Percentiles rank a stretch among this genome's conserved stretches.
Evolutionary conservation across 1,140 invertebrate species (phyloP).

Genomic region (Xylocopa sonorina): DNA sequence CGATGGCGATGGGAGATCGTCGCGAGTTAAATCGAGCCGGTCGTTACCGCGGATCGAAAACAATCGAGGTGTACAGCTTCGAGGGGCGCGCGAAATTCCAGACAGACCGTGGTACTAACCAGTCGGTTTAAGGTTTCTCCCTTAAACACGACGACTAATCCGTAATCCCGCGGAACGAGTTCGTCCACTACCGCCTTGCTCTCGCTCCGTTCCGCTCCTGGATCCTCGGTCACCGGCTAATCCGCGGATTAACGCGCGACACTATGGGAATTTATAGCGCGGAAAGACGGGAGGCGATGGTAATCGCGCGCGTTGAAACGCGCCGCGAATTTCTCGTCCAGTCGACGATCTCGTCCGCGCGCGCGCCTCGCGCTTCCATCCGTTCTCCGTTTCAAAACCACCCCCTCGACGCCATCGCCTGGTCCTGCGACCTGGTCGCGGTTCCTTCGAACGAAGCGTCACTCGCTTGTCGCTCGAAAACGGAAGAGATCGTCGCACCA

Average conservation of each 20-base stretch:
- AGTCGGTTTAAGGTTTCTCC: constrained; percentile 7
- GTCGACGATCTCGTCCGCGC: constrained; percentile 3
- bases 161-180: constrained; percentile 54
- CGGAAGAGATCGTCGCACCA: background rate
- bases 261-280: constrained; percentile 65
- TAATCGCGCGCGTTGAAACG: constrained; percentile 63
- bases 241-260: constrained; percentile 67
- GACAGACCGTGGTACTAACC: background rate
- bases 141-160: constrained; percentile 51
- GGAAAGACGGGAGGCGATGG: constrained; percentile 64
- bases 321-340: constrained; percentile 59
- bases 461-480: background rate
- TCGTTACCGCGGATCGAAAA: too few species aligned
- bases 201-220: background rate
- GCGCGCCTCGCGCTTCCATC: background rate
- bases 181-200: constrained; percentile 28
- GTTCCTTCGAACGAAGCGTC: too few species aligned
- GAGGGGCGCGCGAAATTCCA: background rate
- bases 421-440: too few species aligned
- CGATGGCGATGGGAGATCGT: too few species aligned
- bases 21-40: too few species aligned
- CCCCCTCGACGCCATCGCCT: constrained; percentile 14
- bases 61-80: too few species aligned
- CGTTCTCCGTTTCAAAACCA: background rate
- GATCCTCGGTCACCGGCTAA: constrained; percentile 56